Percentiles rank a stretch among this genome's conserved stretches.
These are phyloP conservation scores for Grapholita molesta DNA, from an alignment of 1,140 invertebrate genomes.

Conservation along the genomic window DNA sequence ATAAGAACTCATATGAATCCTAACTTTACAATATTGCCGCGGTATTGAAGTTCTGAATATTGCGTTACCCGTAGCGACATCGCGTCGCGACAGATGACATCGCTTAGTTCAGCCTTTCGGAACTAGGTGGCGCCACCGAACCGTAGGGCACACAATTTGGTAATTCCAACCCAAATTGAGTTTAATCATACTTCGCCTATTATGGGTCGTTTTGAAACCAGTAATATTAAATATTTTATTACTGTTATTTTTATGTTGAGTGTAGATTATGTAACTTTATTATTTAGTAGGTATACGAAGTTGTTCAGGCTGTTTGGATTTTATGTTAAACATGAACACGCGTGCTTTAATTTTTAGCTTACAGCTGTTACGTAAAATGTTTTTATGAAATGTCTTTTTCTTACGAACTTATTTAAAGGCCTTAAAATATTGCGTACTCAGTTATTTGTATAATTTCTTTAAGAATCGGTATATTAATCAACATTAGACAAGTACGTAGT, in stretches of 20 bases:
- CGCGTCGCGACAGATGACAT: constrained; percentile 61
- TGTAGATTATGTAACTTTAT: not conserved
- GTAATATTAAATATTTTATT: not conserved
- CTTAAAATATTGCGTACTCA: too few relatives aligned
- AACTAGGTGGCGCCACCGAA: constrained; percentile 59
- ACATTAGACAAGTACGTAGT: too few relatives aligned
- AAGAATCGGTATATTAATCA: too few relatives aligned
- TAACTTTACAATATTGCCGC: not conserved
- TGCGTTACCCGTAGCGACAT: constrained; percentile 60
- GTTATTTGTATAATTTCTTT: too few relatives aligned
- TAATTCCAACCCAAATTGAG: constrained; percentile 9
- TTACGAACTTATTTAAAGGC: too few relatives aligned
- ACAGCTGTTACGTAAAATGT: too few relatives aligned
- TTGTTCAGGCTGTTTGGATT: not conserved
- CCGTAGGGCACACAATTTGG: not conserved
- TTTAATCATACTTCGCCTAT: constrained; percentile 10
- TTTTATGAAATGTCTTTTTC: too few relatives aligned
- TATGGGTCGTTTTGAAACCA: constrained; percentile 5
- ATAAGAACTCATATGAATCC: not conserved
- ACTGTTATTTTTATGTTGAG: not conserved
- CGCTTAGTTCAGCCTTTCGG: constrained; percentile 34
- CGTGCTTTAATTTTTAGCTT: too few relatives aligned
- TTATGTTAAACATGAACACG: not conserved
- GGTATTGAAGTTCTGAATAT: not conserved
- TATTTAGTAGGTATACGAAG: not conserved